Base-by-base conservation (phyloP, 1,140 invertebrate species). In the Gonioctena quinquepunctata region DNA sequence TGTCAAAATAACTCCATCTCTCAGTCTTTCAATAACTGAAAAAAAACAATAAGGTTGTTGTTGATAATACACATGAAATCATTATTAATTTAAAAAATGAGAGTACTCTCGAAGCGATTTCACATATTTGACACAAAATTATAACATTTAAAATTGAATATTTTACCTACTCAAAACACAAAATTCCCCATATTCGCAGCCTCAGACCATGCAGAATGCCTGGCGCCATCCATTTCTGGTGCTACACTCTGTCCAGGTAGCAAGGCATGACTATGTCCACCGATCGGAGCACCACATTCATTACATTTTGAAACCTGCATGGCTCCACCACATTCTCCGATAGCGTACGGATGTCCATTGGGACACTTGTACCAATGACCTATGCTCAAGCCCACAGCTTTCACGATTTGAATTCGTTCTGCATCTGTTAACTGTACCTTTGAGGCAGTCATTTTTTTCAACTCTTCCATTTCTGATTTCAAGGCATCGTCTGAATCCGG, bases 331-430 rank as follows among this genome's bases (percentile, higher is more conserved):
- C 92, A 93, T 18, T 92, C 89, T 2, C 82, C 86, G 71, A 93
- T 92, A 26, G 82, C 85, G 79, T 93, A 93, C 54, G 87, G 79
- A 79, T 93, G 92, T 3, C 91, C 91, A 80, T 92, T 92, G 1
- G 87, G 89, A 82, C 92, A 93, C 76, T 89, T 90, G 74, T 83
- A 93, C 92, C 92, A 94, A 78, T 90, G 89, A 0, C 91, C 91
- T 70, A 85, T 80, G 16, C 70, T 80, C 1, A 90, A 77, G 1
- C 84, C 85, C 73, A 93, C 87, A 0, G 90, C 91, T 78, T 83
- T 79, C 0, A 91, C 82, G 63, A 93, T 88, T 78, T 87, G 72
- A 33, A 82, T 69, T 61, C 83, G 83, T 80, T 92, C 90, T 50
- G 81, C 68, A 19, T 87, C 84, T 2, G 82, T 84, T 2, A 90